Conservation (phyloP, 2,888 invertebrate species). For the Napeogenes inachia region DNA sequence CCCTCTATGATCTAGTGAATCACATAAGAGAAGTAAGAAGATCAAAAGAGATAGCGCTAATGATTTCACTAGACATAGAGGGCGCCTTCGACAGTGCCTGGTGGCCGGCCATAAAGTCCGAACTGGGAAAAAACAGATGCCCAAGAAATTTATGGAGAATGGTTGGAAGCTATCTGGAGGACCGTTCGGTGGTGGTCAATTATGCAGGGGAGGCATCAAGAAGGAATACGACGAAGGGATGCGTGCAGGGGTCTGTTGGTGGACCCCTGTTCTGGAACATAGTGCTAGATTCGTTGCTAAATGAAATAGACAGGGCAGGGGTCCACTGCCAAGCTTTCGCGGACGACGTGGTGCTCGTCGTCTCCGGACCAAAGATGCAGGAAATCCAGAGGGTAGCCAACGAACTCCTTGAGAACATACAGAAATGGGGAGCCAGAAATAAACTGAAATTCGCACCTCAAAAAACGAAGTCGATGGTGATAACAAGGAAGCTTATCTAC, state of each 20-base stretch:
- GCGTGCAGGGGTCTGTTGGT: constrained; percentile 24
- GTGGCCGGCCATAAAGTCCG: no score
- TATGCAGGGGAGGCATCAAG: constrained; percentile 6
- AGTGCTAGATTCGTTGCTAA: constrained; percentile 23
- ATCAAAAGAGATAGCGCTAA: no score
- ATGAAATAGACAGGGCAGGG: constrained; percentile 1
- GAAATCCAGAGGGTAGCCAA: constrained; percentile 1
- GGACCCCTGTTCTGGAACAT: constrained; percentile 27
- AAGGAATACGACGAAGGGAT: constrained; percentile 17
- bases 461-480: neutral
- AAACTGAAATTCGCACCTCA: neutral
- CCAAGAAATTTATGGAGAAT: neutral
- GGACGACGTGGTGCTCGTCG: constrained; percentile 18
- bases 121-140: no score
- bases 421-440: neutral
- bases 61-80: no score
- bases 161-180: neutral
- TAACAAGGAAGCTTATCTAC: constrained; percentile 4
- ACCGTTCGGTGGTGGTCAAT: constrained; percentile 7
- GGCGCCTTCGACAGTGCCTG: no score
- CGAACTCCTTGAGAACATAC: constrained; percentile 9
- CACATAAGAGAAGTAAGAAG: no score
- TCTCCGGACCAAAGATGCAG: neutral
- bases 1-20: no score
- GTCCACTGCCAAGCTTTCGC: constrained; percentile 21